Conservation (phyloP, 2,113 vertebrate genomes). For the Aviceda subcristata region DNA sequence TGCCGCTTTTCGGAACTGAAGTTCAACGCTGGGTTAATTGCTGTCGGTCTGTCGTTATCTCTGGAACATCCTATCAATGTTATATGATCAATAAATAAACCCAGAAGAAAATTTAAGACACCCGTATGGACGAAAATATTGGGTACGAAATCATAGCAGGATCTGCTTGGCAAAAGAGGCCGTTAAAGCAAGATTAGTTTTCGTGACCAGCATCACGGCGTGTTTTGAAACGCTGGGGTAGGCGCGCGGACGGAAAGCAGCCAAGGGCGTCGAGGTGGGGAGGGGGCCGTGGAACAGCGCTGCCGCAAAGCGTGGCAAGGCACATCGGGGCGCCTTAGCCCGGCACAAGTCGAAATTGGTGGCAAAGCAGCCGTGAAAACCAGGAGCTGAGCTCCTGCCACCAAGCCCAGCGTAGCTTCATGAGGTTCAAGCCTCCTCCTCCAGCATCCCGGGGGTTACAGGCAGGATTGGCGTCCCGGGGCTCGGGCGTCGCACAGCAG, state of each 20-base stretch:
- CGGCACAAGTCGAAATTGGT: not conserved
- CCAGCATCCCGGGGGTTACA: fast-evolving
- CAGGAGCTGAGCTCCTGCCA: not conserved
- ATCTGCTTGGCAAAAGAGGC: not conserved
- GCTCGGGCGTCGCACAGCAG: not conserved
- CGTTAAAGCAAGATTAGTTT: not conserved
- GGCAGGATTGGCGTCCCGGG: not conserved
- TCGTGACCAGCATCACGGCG: not conserved
- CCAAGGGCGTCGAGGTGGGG: not conserved
- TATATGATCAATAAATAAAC: not conserved
- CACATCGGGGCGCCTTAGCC: not conserved
- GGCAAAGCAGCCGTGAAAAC: not conserved
- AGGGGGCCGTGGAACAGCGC: not conserved
- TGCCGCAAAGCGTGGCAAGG: not conserved
- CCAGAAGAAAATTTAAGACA: not conserved
- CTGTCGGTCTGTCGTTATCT: not conserved
- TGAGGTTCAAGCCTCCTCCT: not conserved
- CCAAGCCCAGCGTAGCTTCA: not conserved
- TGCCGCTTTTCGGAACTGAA: not conserved
- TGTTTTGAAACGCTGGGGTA: not conserved
- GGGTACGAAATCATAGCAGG: not conserved
- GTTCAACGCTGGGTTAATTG: not conserved
- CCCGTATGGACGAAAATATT: not conserved
- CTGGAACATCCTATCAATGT: not conserved
- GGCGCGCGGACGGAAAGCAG: not conserved